Conservation (phyloP, 2,797 vertebrate species). For the Coregonus sp. region DNA sequence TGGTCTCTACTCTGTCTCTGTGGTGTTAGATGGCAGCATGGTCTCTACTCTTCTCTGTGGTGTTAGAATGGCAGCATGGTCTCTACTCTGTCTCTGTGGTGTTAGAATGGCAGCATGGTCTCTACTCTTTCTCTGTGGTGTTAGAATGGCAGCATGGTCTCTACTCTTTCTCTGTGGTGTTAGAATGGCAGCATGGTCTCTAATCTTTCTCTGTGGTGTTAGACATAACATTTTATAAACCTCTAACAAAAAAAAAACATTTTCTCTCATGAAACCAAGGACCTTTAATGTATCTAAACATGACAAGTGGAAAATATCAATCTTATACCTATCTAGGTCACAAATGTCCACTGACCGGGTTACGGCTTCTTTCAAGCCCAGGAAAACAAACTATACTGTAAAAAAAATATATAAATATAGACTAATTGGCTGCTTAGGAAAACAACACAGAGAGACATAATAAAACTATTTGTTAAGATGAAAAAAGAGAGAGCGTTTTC, state of each 20-base stretch:
- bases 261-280: neutral
- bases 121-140: slow-evolving; percentile 18
- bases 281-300: slow-evolving; percentile 12
- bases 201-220: neutral
- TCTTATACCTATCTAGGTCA: slow-evolving; percentile 7
- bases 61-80: neutral
- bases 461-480: slow-evolving; percentile 15
- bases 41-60: slow-evolving; percentile 14
- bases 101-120: neutral
- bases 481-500: slow-evolving; percentile 13
- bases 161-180: slow-evolving; percentile 1
- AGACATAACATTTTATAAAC: neutral
- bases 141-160: neutral
- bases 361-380: slow-evolving; percentile 37
- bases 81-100: slow-evolving; percentile 18
- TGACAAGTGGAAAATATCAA: slow-evolving; percentile 21
- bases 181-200: neutral
- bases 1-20: slow-evolving; percentile 6
- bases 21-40: slow-evolving; percentile 2
- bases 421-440: neutral
- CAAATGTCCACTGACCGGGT: slow-evolving; percentile 16
- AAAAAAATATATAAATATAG: neutral
- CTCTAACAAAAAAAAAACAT: neutral
- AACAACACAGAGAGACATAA: slow-evolving; percentile 21
- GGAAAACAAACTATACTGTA: slow-evolving; percentile 22